Evolutionary conservation across 2,797 vertebrate species (phyloP).

Genomic region (Steatocranus sp.): DNA sequence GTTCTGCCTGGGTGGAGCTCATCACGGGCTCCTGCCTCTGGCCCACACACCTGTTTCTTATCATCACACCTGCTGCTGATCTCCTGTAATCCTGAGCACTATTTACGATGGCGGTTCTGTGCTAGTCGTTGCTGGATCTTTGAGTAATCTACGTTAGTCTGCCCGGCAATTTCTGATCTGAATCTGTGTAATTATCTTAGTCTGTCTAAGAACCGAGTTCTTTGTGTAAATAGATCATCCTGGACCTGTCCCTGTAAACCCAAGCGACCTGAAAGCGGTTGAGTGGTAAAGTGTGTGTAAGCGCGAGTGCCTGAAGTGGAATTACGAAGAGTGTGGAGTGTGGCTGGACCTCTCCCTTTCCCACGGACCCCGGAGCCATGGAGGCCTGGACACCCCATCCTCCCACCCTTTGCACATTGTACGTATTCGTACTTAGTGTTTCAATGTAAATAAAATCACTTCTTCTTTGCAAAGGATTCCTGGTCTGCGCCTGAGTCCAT

Average conservation of each 20-base stretch:
- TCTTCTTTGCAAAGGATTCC: background rate
- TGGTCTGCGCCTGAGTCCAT: background rate
- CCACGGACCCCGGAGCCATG: background rate
- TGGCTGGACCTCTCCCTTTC: background rate
- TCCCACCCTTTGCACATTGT: background rate
- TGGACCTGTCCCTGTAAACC: background rate
- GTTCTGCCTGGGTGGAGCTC: background rate
- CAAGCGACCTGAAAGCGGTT: background rate
- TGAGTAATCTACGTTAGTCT: background rate
- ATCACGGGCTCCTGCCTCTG: background rate
- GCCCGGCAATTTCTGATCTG: background rate
- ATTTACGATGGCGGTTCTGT: rapidly evolving
- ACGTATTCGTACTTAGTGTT: background rate
- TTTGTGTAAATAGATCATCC: background rate
- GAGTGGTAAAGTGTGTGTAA: background rate
- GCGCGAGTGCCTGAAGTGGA: background rate
- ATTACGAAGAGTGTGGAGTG: background rate
- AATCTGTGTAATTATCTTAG: background rate
- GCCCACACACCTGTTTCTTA: background rate
- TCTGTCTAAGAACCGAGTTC: background rate
- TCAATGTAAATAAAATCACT: background rate
- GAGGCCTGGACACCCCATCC: background rate
- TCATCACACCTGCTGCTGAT: background rate
- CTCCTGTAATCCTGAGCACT: background rate
- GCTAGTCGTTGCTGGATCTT: background rate